Evolutionary conservation across 2,113 vertebrate genomes (phyloP).

Genomic region (Emydura subglobosa): DNA sequence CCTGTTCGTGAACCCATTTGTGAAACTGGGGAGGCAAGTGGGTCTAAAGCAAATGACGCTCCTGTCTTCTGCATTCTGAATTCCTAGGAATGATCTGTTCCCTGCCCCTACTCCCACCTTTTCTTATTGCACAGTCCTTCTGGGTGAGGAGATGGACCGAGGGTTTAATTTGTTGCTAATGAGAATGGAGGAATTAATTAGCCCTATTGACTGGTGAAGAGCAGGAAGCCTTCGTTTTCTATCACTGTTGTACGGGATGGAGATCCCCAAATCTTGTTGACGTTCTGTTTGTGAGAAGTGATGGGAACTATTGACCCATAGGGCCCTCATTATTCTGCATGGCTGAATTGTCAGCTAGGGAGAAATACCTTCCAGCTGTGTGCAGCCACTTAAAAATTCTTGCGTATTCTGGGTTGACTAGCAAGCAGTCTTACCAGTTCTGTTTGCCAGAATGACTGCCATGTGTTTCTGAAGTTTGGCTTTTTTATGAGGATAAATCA

Average conservation of each 20-base stretch:
- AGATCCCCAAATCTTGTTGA: neutral
- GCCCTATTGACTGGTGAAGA: neutral
- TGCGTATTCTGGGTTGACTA: neutral
- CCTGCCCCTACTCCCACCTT: neutral
- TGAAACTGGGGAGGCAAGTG: conserved; percentile 11
- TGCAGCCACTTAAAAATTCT: neutral
- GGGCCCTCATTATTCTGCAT: neutral
- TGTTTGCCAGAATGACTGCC: neutral
- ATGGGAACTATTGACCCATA: neutral
- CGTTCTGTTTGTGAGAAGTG: neutral
- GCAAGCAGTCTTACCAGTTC: neutral
- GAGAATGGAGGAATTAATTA: neutral
- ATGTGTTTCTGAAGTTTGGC: neutral
- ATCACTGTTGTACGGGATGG: neutral
- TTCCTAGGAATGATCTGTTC: neutral
- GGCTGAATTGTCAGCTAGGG: neutral
- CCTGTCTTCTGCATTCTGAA: neutral
- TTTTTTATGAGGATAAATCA: neutral
- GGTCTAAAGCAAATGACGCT: conserved; percentile 36
- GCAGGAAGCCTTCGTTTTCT: neutral
- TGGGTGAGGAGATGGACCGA: neutral
- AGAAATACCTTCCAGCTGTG: neutral
- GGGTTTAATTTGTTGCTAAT: neutral
- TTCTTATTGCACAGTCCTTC: neutral
- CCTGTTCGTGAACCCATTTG: neutral